Percentiles rank a stretch among this genome's conserved stretches.
Evolutionary conservation across 2,113 vertebrate species (phyloP).

Genomic region (Chaetodon auriga): DNA sequence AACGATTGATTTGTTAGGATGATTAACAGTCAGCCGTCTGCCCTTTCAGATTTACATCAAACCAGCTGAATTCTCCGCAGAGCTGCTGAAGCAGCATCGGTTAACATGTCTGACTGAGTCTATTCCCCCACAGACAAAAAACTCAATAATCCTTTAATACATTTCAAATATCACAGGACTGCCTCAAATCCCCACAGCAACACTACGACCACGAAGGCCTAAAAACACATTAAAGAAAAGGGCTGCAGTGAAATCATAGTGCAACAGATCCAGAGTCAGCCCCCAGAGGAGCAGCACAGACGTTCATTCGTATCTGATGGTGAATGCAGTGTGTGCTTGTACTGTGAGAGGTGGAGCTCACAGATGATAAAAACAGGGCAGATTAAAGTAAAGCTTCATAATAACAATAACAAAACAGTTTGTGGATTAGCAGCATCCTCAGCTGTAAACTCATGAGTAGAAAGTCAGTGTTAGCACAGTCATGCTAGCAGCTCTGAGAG

Average conservation of each 20-base stretch:
- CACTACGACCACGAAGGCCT: conserved; percentile 8
- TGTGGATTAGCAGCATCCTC: too few relatives aligned
- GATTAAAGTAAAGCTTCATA: not conserved
- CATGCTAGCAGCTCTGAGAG: too few relatives aligned
- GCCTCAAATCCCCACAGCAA: conserved; percentile 41
- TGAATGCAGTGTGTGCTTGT: not conserved
- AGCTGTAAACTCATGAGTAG: too few relatives aligned
- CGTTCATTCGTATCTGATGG: conserved; percentile 24
- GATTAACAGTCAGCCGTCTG: conserved; percentile 34
- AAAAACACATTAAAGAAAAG: conserved; percentile 33
- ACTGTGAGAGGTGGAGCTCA: not conserved
- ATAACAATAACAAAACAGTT: too few relatives aligned
- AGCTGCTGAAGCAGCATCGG: conserved; percentile 7
- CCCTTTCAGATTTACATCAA: conserved; percentile 11
- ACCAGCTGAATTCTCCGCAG: conserved; percentile 4
- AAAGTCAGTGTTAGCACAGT: too few relatives aligned
- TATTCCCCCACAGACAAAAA: conserved; percentile 9
- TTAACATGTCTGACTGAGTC: conserved; percentile 6
- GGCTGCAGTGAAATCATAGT: conserved; percentile 10
- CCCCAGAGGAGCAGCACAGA: conserved; percentile 9
- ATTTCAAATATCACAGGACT: conserved; percentile 27
- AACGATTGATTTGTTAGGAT: conserved; percentile 25
- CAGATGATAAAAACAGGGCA: not conserved
- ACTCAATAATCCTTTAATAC: conserved; percentile 35
- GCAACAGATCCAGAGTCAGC: not conserved